Evolutionary conservation across 2,113 vertebrate species (phyloP), one percentile per base, ranked within the genome.

Genomic region (Leptobrachium ailaonicum): DNA sequence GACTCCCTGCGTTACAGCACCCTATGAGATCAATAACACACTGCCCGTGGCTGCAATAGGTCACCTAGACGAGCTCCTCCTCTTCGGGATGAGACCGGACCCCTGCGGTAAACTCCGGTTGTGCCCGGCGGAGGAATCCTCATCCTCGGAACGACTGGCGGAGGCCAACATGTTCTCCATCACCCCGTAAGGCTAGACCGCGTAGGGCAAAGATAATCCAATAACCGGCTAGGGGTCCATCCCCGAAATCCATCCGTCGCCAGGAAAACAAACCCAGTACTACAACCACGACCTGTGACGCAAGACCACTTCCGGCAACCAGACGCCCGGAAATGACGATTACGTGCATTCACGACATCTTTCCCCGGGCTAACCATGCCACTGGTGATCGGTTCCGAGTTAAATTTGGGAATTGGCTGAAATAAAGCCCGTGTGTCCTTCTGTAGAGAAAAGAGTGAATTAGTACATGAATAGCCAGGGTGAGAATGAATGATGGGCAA

Each of bases 51-150:
- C 20, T 45, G 4, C 13, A 4, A 10, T 12, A 0, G 74, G 6
- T 75, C 89, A 98, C 97, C 97, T 95, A 77, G 96, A 97, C 14
- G 97, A 98, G 88, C 97, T 98, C 86, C 97, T 94, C 71, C 97
- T 92, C 86, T 98, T 98, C 63, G 97, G 97, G 81, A 98, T 90
- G n/a, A 92, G 88, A 1, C 94, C 93, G 56, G 91, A 88, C 2
- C 95, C 92, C 87, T 96, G 95, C 2, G 93, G 88, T 13, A 92
- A 90, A 11, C 93, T 92, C 85, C 96, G 92, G 84, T 97, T 98
- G 67, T 95, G 90, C 32, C 93, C 95, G 0, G 94, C 90, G 32
- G 93, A 90, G 7, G 91, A 90, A 82, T 96, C 95, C 83, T 98
- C 96, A 71, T 97, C 96, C 84, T 98, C 96, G 1, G 96, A 97